These are phyloP conservation scores for Neosilurus hyrtlii DNA, from an alignment of 2,797 vertebrate species.

Conservation along the genomic window DNA sequence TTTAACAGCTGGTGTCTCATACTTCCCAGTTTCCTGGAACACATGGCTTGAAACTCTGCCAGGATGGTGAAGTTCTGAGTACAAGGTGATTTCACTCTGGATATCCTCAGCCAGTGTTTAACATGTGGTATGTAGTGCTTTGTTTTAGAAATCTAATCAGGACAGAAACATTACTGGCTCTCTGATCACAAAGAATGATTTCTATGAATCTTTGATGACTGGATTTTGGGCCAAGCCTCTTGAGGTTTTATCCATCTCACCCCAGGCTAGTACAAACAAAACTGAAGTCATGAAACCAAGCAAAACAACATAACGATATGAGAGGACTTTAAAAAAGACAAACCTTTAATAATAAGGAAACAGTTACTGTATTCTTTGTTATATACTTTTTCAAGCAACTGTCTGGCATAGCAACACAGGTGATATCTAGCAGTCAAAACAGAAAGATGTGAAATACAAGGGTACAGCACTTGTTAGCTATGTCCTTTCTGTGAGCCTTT, in stretches of 20 bases:
- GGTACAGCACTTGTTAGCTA: background rate
- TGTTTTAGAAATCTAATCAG: conserved; percentile 38
- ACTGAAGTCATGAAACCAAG: conserved; percentile 17
- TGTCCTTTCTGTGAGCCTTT: conserved; percentile 49
- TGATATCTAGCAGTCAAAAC: background rate
- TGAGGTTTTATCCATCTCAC: conserved; percentile 38
- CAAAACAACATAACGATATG: background rate
- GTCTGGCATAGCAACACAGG: background rate
- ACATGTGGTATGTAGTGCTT: conserved; percentile 3
- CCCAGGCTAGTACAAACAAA: conserved; percentile 25
- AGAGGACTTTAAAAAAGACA: background rate
- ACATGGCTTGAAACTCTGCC: conserved; percentile 14
- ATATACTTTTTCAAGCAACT: background rate
- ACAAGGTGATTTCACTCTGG: conserved; percentile 10
- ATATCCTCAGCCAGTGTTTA: background rate
- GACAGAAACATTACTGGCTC: conserved; percentile 40
- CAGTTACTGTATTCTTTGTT: background rate
- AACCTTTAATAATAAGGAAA: background rate
- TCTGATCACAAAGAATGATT: conserved; percentile 47
- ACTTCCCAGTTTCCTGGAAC: conserved; percentile 14
- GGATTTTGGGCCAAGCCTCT: conserved; percentile 49
- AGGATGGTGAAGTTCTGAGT: conserved; percentile 13
- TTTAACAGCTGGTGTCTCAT: conserved; percentile 22
- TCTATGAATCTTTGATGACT: conserved; percentile 51
- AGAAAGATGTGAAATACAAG: background rate